Evolutionary conservation across 2,888 invertebrate species (phyloP).

Genomic region (Plebejus anna): DNA sequence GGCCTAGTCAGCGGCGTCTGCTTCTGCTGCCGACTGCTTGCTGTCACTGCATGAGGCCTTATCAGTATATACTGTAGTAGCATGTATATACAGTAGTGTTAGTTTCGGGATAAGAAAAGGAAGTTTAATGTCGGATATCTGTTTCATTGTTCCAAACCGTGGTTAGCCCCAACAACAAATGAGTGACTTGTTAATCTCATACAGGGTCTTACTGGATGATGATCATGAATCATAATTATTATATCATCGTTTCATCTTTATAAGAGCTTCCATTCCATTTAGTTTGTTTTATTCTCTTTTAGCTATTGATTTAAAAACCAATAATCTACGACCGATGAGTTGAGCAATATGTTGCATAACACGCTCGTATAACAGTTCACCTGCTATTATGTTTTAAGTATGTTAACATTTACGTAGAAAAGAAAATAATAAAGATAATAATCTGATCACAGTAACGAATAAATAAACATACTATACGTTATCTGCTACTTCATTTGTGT

Average conservation of each 20-base stretch:
- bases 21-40: no score
- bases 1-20: no score
- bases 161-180: no score
- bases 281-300: slow-evolving; percentile 17
- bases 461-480: no score
- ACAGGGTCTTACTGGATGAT: not conserved
- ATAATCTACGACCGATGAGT: slow-evolving; percentile 3
- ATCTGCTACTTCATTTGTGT: not conserved
- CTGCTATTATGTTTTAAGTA: not conserved
- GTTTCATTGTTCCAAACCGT: no score
- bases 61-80: no score
- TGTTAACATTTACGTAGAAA: not conserved
- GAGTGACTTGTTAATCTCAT: no score
- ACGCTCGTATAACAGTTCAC: not conserved
- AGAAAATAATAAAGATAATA: not conserved
- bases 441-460: no score
- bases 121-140: no score
- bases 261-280: slow-evolving; percentile 10
- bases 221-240: not conserved
- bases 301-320: slow-evolving; percentile 10
- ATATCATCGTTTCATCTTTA: slow-evolving; percentile 1
- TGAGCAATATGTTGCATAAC: slow-evolving; percentile 5
- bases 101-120: no score
- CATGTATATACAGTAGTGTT: no score
- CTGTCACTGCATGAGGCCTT: no score